Percentiles rank a stretch among this genome's conserved stretches.
These are phyloP conservation scores for Myotis pilosus DNA, from an alignment of 2,797 vertebrate species.

Conservation along the genomic window DNA sequence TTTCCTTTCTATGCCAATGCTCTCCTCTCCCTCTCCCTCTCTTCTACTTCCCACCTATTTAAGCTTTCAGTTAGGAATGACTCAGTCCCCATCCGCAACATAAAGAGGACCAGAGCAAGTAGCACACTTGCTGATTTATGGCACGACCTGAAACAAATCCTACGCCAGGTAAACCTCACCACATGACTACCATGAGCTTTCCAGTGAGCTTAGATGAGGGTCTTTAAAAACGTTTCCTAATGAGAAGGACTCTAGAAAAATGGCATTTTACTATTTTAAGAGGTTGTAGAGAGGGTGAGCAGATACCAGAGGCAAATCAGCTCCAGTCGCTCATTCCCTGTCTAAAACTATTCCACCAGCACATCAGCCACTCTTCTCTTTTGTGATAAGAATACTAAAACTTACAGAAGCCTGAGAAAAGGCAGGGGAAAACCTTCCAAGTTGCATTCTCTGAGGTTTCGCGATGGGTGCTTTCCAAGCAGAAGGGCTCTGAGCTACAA, in stretches of 20 bases:
- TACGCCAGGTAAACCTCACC: background rate
- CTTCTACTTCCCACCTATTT: background rate
- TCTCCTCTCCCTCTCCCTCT: background rate
- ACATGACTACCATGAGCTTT: background rate
- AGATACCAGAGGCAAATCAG: background rate
- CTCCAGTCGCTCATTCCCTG: background rate
- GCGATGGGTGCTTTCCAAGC: background rate
- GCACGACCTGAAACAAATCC: conserved; percentile 4
- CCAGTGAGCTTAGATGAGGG: background rate
- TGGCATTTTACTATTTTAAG: conserved; percentile 12
- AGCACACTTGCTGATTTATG: background rate
- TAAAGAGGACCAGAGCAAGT: background rate
- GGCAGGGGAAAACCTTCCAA: background rate
- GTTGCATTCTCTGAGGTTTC: background rate
- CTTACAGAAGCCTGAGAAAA: background rate
- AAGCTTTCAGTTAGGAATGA: background rate
- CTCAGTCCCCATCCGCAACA: background rate
- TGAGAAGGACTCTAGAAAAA: background rate
- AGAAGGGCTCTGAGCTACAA: background rate
- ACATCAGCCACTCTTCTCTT: background rate
- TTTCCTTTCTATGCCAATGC: background rate
- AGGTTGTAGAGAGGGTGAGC: background rate
- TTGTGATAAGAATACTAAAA: background rate
- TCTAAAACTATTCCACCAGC: background rate
- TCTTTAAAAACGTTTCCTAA: conserved; percentile 6